Conservation (phyloP, 2,113 vertebrate species). For the Melanerpes formicivorus region DNA sequence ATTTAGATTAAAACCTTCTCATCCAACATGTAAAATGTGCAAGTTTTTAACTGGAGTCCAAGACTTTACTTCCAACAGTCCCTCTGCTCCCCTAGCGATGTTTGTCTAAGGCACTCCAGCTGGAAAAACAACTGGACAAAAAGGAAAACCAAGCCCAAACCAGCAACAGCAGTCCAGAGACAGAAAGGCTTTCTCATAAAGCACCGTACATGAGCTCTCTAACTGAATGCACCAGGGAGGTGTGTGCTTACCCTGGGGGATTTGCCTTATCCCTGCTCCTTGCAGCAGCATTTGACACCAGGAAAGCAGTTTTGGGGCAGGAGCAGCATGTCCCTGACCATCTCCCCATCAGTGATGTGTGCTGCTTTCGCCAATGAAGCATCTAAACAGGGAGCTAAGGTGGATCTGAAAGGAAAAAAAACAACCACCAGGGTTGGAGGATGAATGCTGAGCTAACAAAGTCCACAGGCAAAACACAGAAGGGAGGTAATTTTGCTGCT, state of each 20-base stretch:
- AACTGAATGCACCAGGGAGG: not conserved
- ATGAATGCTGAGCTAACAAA: not conserved
- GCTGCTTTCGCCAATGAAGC: accelerated
- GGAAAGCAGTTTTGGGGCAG: not conserved
- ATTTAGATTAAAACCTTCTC: not conserved
- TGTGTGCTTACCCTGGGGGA: not conserved
- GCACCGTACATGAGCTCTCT: not conserved
- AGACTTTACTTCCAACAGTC: not conserved
- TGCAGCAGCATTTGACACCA: not conserved
- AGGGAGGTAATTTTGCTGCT: not conserved
- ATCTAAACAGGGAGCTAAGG: not conserved
- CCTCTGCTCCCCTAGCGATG: not conserved
- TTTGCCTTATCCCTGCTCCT: not conserved
- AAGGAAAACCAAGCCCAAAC: not conserved
- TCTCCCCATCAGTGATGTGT: accelerated
- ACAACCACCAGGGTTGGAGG: not conserved
- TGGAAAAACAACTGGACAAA: not conserved
- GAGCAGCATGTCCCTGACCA: not conserved
- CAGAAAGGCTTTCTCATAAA: not conserved
- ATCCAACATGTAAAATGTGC: not conserved
- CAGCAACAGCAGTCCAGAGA: not conserved
- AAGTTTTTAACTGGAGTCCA: not conserved
- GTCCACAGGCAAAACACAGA: not conserved
- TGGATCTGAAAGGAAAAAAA: not conserved
- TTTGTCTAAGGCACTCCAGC: not conserved